A percentile compares a stretch with the other conserved stretches of the same genome.
Evolutionary conservation across 1,140 invertebrate genomes (phyloP).

Genomic region (Diorhabda carinulata): DNA sequence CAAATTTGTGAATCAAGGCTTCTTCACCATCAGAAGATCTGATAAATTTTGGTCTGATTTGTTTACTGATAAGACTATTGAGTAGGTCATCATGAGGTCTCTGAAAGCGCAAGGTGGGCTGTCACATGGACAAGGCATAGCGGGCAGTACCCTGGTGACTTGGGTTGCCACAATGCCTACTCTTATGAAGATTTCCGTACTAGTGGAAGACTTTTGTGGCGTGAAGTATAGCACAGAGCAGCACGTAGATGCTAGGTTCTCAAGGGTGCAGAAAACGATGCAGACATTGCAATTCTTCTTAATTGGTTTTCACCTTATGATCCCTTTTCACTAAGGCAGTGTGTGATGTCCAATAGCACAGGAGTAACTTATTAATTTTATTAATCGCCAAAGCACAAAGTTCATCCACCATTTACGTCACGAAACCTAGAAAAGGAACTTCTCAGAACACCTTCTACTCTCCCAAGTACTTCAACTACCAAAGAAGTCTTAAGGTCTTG

Average conservation of each 20-base stretch:
- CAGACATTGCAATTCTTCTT: conserved; percentile 12
- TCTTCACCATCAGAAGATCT: conserved; percentile 42
- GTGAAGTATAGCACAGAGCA: conserved; percentile 21
- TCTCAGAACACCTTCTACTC: not conserved
- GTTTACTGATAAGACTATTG: conserved; percentile 46
- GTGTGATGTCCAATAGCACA: conserved; percentile 11
- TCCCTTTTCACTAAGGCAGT: conserved; percentile 12
- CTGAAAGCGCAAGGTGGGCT: conserved; percentile 41
- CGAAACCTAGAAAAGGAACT: conserved; percentile 23
- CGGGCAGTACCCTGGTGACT: conserved; percentile 23
- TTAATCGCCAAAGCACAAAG: conserved; percentile 33
- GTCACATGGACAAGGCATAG: conserved; percentile 31
- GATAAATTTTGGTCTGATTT: conserved; percentile 49
- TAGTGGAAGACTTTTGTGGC: conserved; percentile 28
- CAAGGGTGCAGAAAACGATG: conserved; percentile 9
- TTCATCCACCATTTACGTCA: conserved; percentile 39
- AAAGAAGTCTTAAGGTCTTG: conserved; percentile 1
- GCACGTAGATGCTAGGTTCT: conserved; percentile 15
- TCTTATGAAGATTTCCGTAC: conserved; percentile 21
- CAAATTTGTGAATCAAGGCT: conserved; percentile 35
- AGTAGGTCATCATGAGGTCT: conserved; percentile 45
- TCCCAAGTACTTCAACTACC: not conserved
- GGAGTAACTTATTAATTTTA: conserved; percentile 28
- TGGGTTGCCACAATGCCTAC: conserved; percentile 26
- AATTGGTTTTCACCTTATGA: conserved; percentile 11